Base-by-base conservation (phyloP, 1,140 invertebrate species). In the Drosophila ironensis region DNA sequence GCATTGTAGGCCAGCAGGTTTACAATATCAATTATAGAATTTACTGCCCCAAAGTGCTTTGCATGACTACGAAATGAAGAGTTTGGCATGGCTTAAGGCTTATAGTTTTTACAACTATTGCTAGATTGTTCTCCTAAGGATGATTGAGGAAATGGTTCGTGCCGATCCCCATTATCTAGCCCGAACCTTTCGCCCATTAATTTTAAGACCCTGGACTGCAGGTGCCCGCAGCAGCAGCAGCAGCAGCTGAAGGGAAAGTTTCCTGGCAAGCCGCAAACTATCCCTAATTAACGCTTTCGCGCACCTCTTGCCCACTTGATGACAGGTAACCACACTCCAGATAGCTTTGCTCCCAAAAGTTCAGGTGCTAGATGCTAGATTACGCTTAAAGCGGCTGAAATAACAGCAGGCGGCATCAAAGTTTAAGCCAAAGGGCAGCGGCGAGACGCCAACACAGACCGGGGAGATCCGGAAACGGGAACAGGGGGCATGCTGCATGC, bases 371-470 rank as follows among this genome's bases (percentile, higher is more conserved):
- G 66, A 70, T 70, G 37, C 66, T 37, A 44, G 66, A 70, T 70
- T 70, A 59, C 35, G 52, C 53, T 30, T 56, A 40, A 68, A 46
- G 41, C 24, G 41, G 48, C 51, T 37, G 47, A 24, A 27, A 61
- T 42, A 54, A 61, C 53, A 69, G 66, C 54, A 72, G 75, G 72
- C 61, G 56, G 53, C 52, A 52, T 38, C 60, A 60, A 46, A 45
- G 52, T 48, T 46, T 67, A 71, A 76, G 56, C 42, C 77, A 82
- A 82, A 82, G 77, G 77, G 77, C 77, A 84, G 73, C 77, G 69
- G 56, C 78, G 78, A 82, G 77, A 84, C 77, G 72, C 78, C 68
- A 81, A 72, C 68, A 68, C 77, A 60, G 66, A 64, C 66, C 45
- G 42, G 38, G 45, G 16, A 50, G 44, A 5, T 35, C 19, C 19